Conservation (phyloP, 2,888 invertebrate genomes). For the Andrena trimmerana region DNA sequence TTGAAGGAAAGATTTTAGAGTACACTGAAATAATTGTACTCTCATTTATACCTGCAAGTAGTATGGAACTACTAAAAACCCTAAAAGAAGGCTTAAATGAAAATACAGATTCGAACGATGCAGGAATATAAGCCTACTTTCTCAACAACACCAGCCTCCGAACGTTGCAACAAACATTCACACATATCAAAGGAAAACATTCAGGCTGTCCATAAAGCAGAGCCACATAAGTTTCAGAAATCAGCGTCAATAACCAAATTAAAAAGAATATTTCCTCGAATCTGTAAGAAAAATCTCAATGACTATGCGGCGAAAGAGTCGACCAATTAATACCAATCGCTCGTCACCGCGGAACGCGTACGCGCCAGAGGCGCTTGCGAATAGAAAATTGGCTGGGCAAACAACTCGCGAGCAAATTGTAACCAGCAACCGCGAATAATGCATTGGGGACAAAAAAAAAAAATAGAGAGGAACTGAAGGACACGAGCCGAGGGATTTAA, state of each 20-base stretch:
- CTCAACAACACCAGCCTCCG: no score
- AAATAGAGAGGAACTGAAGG: background rate
- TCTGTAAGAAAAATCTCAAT: background rate
- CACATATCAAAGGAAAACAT: no score
- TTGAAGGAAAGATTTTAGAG: no score
- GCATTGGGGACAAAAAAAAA: background rate
- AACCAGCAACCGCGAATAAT: conserved; percentile 30
- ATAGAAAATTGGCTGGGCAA: conserved; percentile 51
- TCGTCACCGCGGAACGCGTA: conserved; percentile 33
- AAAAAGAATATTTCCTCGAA: background rate
- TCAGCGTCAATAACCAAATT: background rate
- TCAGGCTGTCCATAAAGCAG: no score
- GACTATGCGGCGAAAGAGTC: conserved; percentile 37
- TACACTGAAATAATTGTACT: no score
- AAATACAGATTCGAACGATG: no score
- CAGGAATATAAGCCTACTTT: no score
- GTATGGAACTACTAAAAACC: no score
- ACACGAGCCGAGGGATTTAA: conserved; percentile 3
- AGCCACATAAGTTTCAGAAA: no score
- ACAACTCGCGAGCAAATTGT: conserved; percentile 36
- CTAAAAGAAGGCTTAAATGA: no score
- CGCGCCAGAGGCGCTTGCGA: conserved; percentile 17
- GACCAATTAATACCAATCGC: conserved; percentile 53
- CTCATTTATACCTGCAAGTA: no score
- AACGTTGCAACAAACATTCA: no score